These are phyloP conservation scores for Neodiprion lecontei DNA, from an alignment of 1,140 invertebrate species.

Conservation along the genomic window DNA sequence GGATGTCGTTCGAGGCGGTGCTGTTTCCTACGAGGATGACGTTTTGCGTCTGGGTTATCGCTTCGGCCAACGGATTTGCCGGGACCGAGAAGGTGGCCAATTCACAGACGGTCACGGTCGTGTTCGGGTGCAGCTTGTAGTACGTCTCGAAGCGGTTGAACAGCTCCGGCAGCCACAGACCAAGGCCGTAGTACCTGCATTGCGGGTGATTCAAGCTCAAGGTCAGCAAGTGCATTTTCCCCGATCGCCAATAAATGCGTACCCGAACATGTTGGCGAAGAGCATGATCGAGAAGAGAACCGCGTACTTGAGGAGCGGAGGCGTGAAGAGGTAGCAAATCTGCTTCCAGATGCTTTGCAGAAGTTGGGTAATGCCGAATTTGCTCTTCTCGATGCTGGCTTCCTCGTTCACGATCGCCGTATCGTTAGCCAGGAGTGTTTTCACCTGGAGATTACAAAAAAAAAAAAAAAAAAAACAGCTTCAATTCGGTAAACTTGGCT, in stretches of 20 bases:
- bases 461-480: too few relatives aligned
- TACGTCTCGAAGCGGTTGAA: constrained; percentile 66
- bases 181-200: constrained; percentile 72
- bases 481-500: neutral
- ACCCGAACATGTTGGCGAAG: constrained; percentile 75
- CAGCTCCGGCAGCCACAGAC: constrained; percentile 75
- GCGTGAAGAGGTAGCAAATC: constrained; percentile 61
- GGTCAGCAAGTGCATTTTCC: too few relatives aligned
- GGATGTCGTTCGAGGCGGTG: neutral
- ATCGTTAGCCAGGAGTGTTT: constrained; percentile 19
- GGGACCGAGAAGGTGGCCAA: constrained; percentile 39
- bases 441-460: constrained; percentile 20
- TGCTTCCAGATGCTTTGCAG: constrained; percentile 63
- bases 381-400: neutral
- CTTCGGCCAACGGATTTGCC: neutral
- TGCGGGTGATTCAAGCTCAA: neutral
- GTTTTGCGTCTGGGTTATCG: constrained; percentile 8
- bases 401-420: constrained; percentile 15
- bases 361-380: constrained; percentile 37
- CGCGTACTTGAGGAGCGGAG: constrained; percentile 64
- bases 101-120: constrained; percentile 59
- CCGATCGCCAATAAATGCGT: constrained; percentile 39
- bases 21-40: neutral
- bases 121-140: constrained; percentile 57
- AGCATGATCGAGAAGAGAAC: constrained; percentile 65